These are phyloP conservation scores for Pantelozetes paolii DNA, from an alignment of 2,888 invertebrate species.

Conservation along the genomic window DNA sequence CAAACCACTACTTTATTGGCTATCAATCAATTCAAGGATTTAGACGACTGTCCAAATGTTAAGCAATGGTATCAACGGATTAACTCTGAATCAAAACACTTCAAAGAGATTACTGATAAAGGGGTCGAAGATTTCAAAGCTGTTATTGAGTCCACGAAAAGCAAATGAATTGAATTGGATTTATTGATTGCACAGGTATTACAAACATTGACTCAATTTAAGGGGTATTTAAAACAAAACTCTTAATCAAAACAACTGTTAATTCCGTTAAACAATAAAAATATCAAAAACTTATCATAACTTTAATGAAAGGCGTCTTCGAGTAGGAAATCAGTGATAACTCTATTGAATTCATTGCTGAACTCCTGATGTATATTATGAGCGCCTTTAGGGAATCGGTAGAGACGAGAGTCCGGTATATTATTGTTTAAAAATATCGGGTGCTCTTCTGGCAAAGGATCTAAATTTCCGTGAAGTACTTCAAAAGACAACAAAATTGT, in stretches of 20 bases:
- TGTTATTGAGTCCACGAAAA: too few relatives aligned
- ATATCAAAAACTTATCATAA: too few relatives aligned
- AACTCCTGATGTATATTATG: constrained; percentile 36
- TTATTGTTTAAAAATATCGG: neutral
- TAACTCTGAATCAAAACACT: too few relatives aligned
- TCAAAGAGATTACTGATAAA: too few relatives aligned
- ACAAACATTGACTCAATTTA: too few relatives aligned
- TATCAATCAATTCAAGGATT: neutral
- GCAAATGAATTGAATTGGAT: too few relatives aligned
- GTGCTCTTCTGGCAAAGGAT: constrained; percentile 3
- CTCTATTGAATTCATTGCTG: constrained; percentile 32
- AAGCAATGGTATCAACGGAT: constrained; percentile 33
- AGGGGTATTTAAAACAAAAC: too few relatives aligned
- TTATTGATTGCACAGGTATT: too few relatives aligned
- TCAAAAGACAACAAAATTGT: neutral
- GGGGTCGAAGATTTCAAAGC: too few relatives aligned
- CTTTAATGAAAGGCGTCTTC: constrained; percentile 5
- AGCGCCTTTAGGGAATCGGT: constrained; percentile 8
- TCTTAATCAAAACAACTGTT: too few relatives aligned
- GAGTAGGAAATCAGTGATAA: constrained; percentile 35
- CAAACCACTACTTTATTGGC: neutral
- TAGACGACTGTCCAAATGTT: constrained; percentile 1
- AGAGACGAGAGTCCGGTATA: constrained; percentile 17
- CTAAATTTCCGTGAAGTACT: constrained; percentile 10
- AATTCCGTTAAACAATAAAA: too few relatives aligned